Evolutionary conservation across 1,140 invertebrate species (phyloP).

Genomic region (Maniola jurtina): DNA sequence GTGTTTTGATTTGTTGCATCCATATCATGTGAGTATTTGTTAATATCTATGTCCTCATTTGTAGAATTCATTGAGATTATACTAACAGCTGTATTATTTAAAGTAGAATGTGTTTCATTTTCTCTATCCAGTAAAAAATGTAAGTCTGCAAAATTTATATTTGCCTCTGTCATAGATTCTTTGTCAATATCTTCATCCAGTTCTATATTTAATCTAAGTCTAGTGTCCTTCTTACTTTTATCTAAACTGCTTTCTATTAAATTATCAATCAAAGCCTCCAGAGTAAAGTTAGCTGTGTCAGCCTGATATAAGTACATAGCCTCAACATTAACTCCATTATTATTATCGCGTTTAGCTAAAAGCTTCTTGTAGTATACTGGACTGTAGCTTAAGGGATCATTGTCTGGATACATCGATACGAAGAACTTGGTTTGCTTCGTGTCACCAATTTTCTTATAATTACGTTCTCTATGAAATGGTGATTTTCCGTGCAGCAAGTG

Average conservation of each 20-base stretch:
- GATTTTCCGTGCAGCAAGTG: slow-evolving; percentile 32
- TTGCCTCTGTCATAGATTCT: slow-evolving; percentile 3
- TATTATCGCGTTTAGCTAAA: slow-evolving; percentile 38
- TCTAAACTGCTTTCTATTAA: slow-evolving; percentile 47
- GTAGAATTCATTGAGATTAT: slow-evolving; percentile 34
- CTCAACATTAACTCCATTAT: slow-evolving; percentile 32
- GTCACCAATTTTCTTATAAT: slow-evolving; percentile 27
- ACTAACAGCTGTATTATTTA: slow-evolving; percentile 10
- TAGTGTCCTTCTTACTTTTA: slow-evolving; percentile 16
- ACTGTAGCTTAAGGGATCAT: slow-evolving; percentile 30
- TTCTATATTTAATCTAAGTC: slow-evolving; percentile 11
- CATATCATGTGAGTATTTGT: slow-evolving; percentile 32
- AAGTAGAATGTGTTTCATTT: neutral
- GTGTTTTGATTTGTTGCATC: slow-evolving; percentile 23
- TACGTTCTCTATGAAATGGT: slow-evolving; percentile 23
- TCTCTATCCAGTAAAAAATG: neutral
- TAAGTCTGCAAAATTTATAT: neutral
- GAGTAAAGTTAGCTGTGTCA: slow-evolving; percentile 37
- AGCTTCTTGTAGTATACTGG: slow-evolving; percentile 54
- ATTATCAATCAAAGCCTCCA: slow-evolving; percentile 54
- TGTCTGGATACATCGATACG: slow-evolving; percentile 32
- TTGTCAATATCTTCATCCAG: slow-evolving; percentile 6
- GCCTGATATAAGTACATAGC: slow-evolving; percentile 33
- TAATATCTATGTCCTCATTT: slow-evolving; percentile 32
- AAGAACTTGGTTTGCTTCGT: slow-evolving; percentile 29